A percentile compares a stretch with the other conserved stretches of the same genome.
phyloP scores from a whole-genome alignment of 2,113 vertebrate species.

The Diadophis punctatus region DNA sequence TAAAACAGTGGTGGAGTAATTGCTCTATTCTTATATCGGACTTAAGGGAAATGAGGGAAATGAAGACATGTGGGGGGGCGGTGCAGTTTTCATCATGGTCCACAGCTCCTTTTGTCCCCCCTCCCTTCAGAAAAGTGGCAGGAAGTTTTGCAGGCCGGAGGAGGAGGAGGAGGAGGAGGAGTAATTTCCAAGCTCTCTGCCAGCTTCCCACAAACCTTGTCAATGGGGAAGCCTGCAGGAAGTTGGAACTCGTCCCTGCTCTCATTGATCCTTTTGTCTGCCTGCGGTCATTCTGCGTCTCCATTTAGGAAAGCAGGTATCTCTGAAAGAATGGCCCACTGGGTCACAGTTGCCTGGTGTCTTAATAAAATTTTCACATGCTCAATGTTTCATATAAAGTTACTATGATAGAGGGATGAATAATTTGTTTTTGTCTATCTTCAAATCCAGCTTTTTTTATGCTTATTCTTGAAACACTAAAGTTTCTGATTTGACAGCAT shows the following conservation, averaged over 20 bases:
- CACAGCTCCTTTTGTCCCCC: neutral
- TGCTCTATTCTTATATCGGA: neutral
- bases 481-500: neutral
- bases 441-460: neutral
- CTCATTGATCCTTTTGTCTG: neutral
- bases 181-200: neutral
- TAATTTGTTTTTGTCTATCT: neutral
- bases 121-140: neutral
- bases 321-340: too few species aligned
- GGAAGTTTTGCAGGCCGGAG: neutral
- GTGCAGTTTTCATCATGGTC: neutral
- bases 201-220: neutral
- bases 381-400: neutral
- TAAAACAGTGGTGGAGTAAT: neutral
- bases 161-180: neutral
- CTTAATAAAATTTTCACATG: neutral
- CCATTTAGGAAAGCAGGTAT: neutral
- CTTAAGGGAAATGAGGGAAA: neutral
- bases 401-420: neutral
- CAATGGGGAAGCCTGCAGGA: neutral
- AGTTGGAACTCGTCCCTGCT: neutral
- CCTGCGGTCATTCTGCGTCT: neutral
- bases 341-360: neutral
- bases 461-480: neutral
- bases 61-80: neutral